These are phyloP conservation scores for Lacerta agilis DNA, from an alignment of 2,797 vertebrate species.

Conservation along the genomic window DNA sequence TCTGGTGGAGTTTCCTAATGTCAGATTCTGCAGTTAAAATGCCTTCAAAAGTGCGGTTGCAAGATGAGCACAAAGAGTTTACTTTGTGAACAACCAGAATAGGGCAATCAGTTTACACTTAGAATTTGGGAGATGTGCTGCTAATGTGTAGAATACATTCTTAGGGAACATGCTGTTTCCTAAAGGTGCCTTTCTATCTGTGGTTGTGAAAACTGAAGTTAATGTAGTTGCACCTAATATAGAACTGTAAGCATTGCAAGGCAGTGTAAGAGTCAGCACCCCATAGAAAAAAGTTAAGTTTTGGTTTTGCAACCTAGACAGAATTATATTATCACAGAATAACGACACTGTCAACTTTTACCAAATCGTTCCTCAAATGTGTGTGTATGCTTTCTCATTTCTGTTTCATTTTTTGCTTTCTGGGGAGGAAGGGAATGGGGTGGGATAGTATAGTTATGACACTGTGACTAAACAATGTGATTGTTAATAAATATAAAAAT, in stretches of 20 bases:
- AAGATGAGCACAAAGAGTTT: not conserved
- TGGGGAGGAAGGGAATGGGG: not conserved
- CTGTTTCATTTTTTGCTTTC: not conserved
- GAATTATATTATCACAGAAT: not conserved
- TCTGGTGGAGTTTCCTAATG: conserved; percentile 51
- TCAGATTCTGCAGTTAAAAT: conserved; percentile 34
- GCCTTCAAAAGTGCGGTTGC: conserved; percentile 4
- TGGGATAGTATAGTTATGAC: not conserved
- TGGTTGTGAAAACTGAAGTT: not conserved
- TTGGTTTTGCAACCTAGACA: not conserved
- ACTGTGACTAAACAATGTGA: not conserved
- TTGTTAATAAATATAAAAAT: not conserved
- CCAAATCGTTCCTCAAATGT: not conserved
- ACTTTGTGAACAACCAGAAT: not conserved
- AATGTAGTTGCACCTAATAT: not conserved
- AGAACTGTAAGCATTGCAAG: not conserved
- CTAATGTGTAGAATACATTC: not conserved
- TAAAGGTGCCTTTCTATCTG: not conserved
- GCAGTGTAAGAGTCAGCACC: not conserved
- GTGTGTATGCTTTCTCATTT: too few species aligned
- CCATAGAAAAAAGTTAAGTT: not conserved
- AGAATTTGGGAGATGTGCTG: conserved; percentile 15
- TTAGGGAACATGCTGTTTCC: not conserved
- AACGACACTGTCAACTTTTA: not conserved
- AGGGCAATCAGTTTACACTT: not conserved